phyloP scores from a whole-genome alignment of 2,797 vertebrate genomes.

The Sebastes taczanowskii region DNA sequence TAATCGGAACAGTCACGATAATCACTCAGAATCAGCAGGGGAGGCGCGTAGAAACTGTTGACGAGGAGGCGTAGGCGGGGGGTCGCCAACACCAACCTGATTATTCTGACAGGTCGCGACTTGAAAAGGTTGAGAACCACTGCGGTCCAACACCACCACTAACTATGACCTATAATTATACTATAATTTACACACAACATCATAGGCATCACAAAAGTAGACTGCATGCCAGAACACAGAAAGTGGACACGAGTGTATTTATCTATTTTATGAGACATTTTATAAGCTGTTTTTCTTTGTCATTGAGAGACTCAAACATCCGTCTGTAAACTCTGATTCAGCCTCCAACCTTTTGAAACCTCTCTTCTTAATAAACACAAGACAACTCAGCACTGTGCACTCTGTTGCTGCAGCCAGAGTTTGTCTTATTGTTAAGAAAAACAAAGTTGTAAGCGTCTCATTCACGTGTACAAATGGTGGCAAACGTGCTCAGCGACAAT shows the following conservation, averaged over 20 bases:
- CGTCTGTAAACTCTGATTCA: neutral
- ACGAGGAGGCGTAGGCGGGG: too few species aligned
- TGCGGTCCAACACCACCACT: too few species aligned
- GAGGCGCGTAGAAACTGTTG: too few species aligned
- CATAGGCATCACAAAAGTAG: neutral
- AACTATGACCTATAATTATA: neutral
- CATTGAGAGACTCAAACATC: neutral
- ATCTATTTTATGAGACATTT: neutral
- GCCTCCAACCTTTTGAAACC: neutral
- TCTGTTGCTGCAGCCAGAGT: neutral
- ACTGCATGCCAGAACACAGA: neutral
- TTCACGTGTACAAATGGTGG: neutral
- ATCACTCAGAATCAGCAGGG: too few species aligned
- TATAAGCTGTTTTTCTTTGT: neutral
- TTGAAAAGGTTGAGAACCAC: too few species aligned
- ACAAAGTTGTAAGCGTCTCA: neutral
- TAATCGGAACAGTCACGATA: too few species aligned
- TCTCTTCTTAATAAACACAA: neutral
- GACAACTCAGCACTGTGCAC: neutral
- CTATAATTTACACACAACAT: neutral
- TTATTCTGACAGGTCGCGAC: too few species aligned
- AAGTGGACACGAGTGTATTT: neutral
- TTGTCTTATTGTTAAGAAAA: neutral
- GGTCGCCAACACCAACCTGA: too few species aligned
- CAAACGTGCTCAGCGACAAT: neutral